Percentiles rank a stretch among this genome's conserved stretches.
Evolutionary conservation across 53 echinoderm and acorn worm species (phyloP).

Genomic region (Actinopyga echinites): DNA sequence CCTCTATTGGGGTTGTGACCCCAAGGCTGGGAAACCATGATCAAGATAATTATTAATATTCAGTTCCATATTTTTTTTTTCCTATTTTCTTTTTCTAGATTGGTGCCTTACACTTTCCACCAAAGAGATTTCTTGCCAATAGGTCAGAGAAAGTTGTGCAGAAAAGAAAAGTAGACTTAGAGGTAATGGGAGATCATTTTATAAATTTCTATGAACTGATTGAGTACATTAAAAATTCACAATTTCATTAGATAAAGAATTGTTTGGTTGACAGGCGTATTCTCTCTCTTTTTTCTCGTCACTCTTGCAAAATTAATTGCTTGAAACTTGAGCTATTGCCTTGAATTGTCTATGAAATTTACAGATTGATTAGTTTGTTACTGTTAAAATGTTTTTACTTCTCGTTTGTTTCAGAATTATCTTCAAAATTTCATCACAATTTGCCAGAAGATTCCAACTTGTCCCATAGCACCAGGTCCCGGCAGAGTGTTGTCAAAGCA

Average conservation of each 20-base stretch:
- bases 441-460: conserved; percentile 71
- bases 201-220: no score
- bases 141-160: conserved; percentile 87
- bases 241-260: not conserved
- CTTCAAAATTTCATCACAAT: conserved; percentile 74
- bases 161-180: conserved; percentile 74
- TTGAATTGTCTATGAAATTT: no score
- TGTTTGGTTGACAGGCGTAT: not conserved
- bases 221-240: no score
- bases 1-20: no score
- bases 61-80: not conserved
- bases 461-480: conserved; percentile 85
- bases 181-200: conserved; percentile 55
- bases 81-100: conserved; percentile 56
- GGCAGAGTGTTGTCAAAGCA: conserved; percentile 86
- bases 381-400: not conserved
- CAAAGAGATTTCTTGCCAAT: conserved; percentile 88
- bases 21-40: no score
- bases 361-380: no score
- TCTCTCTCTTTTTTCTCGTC: no score
- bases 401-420: conserved; percentile 67
- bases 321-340: no score
- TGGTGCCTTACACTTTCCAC: conserved; percentile 79
- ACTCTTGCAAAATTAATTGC: no score
- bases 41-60: not conserved